A percentile compares a stretch with the other conserved stretches of the same genome.
These are phyloP conservation scores for Phenganax marumi DNA, from an alignment of 92 coral and sea anemone genomes.

Conservation along the genomic window DNA sequence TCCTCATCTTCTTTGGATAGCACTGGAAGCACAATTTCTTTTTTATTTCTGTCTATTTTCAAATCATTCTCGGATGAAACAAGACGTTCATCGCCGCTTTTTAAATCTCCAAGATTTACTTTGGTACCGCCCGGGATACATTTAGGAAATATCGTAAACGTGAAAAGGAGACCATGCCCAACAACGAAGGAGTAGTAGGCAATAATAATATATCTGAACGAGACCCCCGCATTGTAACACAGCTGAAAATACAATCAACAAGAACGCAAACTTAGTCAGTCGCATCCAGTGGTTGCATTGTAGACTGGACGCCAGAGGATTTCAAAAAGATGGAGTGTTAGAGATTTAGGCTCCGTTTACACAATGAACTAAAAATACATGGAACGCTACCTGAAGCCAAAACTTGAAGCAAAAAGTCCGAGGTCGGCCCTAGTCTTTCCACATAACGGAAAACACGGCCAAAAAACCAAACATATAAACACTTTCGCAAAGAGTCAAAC, in stretches of 20 bases:
- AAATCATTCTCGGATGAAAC: background rate
- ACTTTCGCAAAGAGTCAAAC: too few species aligned
- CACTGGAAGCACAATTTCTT: background rate
- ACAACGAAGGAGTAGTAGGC: conserved; percentile 2
- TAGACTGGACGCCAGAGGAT: too few species aligned
- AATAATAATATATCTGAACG: conserved; percentile 1
- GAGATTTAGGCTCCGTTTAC: too few species aligned
- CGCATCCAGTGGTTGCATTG: too few species aligned
- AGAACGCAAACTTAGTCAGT: too few species aligned
- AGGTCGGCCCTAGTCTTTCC: too few species aligned
- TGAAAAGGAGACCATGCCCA: background rate
- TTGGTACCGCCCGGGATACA: background rate
- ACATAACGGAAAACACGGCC: too few species aligned
- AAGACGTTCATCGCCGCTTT: background rate
- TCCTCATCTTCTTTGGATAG: background rate
- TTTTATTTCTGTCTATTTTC: background rate
- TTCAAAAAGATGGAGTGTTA: too few species aligned
- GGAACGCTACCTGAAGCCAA: too few species aligned
- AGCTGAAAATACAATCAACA: background rate
- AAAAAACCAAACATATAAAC: too few species aligned
- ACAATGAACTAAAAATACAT: too few species aligned
- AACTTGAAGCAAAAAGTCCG: too few species aligned
- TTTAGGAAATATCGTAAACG: conserved; percentile 19
- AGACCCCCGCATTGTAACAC: background rate
- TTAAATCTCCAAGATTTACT: background rate